Evolutionary conservation across 1,140 invertebrate genomes (phyloP).

Genomic region (Drosophila leontia): DNA sequence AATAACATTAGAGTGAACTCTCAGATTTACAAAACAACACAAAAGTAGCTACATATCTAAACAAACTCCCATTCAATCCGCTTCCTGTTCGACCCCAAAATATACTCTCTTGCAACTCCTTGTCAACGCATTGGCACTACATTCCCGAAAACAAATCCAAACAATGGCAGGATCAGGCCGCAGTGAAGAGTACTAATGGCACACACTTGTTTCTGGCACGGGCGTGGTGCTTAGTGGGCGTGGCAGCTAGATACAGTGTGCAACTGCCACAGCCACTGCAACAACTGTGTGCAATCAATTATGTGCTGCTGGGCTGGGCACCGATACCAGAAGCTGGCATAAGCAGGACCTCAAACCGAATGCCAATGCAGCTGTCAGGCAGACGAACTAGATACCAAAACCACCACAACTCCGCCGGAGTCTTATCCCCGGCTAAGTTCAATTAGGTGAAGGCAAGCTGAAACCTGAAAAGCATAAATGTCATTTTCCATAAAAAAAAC

Average conservation of each 20-base stretch:
- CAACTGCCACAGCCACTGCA: slow-evolving; percentile 6
- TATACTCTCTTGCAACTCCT: background rate
- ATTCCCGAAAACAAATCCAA: slow-evolving; percentile 9
- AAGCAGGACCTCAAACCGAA: background rate
- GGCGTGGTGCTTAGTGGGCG: slow-evolving; percentile 20
- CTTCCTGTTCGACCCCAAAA: background rate
- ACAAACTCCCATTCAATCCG: too few relatives aligned
- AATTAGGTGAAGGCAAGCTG: slow-evolving; percentile 44
- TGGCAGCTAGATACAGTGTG: slow-evolving; percentile 30
- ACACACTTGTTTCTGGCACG: slow-evolving; percentile 37
- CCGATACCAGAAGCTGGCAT: slow-evolving; percentile 9
- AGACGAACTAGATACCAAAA: slow-evolving; percentile 7
- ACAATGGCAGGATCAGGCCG: slow-evolving; percentile 1
- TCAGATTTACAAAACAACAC: too few relatives aligned
- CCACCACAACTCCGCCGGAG: background rate
- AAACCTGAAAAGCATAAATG: slow-evolving; percentile 60
- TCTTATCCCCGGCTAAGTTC: slow-evolving; percentile 41
- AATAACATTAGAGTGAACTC: too few relatives aligned
- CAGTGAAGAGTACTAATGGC: slow-evolving; percentile 42
- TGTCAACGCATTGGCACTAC: slow-evolving; percentile 12
- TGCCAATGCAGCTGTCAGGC: slow-evolving; percentile 20
- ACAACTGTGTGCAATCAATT: slow-evolving; percentile 32
- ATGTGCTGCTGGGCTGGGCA: slow-evolving; percentile 15
- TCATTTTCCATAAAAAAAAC: slow-evolving; percentile 46
- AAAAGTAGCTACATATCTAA: too few relatives aligned